A percentile compares a stretch with the other conserved stretches of the same genome.
Conservation (phyloP, 2,113 vertebrate species). For the Gopherus flavomarginatus region DNA sequence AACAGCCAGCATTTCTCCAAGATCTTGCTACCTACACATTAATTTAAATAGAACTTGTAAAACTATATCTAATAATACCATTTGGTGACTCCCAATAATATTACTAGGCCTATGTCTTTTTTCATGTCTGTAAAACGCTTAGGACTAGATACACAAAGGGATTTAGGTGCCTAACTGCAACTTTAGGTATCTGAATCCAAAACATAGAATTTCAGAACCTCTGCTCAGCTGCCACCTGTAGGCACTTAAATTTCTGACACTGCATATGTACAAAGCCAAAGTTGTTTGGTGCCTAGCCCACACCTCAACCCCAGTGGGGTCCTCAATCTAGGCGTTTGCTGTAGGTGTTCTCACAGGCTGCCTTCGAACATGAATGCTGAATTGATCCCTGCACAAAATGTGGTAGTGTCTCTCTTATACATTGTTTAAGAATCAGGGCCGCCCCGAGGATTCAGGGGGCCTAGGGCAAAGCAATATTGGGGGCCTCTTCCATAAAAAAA, state of each 20-base stretch:
- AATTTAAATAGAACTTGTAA: neutral
- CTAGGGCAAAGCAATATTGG: too few relatives aligned
- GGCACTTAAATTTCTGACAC: neutral
- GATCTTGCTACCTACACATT: neutral
- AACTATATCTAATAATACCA: neutral
- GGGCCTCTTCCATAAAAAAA: too few relatives aligned
- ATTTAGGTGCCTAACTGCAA: neutral
- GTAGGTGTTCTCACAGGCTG: neutral
- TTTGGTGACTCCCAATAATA: neutral
- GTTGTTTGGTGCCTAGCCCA: neutral
- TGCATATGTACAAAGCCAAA: neutral
- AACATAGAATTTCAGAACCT: neutral
- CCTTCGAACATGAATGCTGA: neutral
- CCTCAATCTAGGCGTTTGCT: neutral
- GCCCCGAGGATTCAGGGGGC: too few relatives aligned
- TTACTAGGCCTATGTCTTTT: neutral
- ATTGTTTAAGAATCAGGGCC: too few relatives aligned
- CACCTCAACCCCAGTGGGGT: neutral
- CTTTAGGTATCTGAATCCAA: neutral
- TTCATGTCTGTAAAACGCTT: neutral
- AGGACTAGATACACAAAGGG: neutral
- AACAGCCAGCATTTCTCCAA: neutral
- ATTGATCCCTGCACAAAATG: neutral
- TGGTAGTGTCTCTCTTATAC: neutral
- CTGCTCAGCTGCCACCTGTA: neutral